Evolutionary conservation across 2,888 invertebrate genomes (phyloP), one percentile per base, ranked within the genome.

Genomic region (Ryuthela nishihirai): DNA sequence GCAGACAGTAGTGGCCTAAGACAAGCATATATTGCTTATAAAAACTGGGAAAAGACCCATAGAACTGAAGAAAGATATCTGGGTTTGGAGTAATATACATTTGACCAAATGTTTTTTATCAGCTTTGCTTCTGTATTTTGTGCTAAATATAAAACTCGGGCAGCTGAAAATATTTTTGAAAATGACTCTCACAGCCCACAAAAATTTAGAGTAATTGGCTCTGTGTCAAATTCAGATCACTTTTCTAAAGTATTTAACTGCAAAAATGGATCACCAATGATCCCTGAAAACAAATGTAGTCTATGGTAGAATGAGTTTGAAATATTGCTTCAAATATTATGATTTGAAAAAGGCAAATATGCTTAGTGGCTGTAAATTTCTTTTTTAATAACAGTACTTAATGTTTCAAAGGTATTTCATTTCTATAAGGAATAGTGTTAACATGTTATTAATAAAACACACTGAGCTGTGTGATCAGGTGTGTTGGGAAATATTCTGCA

Each of bases 1-100:
- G 91, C 91, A 0, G 92, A 92, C 70, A 92, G 91, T 70, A 92
- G 92, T 0, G 93, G 93, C 0, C 72, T 93, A 0, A 88, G 90
- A 70, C 91, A 92, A 0, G 88, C 92, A 0, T 93, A 85, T 74
- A 85, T 62, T 42, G 69, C 69, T 12, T 70, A 69, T 29, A 50
- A 64, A 50, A 47, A 44, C 3, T 69, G 62, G 52, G 43, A 60
- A 29, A 54, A 61, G 12, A 42, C 41, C 15, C 64, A 67, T 23
- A 35, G 50, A 9, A 76, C 76, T 0, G 88, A 89, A 69, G 74
- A 76, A 0, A 75, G 79, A 54, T 75, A 89, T 52, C 87, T 88
- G 0, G 88, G 89, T 1, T 82, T 90, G 67, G 72, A 81, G 21
- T n/a, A n/a, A n/a, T 82, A 82, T 67, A 79, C 81, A 0, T 80